These are phyloP conservation scores for Cyrtodaria siliqua DNA, from an alignment of 2,888 invertebrate species.

Conservation along the genomic window DNA sequence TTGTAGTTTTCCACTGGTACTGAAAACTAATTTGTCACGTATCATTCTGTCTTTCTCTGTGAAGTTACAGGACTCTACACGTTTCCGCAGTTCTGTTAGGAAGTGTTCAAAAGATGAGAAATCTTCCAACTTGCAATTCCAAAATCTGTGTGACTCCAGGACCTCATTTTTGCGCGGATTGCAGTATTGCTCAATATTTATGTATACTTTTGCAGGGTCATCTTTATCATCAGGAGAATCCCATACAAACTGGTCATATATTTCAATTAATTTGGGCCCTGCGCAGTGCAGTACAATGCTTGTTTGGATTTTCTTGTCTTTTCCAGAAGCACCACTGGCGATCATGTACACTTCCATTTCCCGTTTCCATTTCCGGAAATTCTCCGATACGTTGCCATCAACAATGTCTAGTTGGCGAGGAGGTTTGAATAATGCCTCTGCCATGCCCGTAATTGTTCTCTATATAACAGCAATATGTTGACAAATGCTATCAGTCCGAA, in stretches of 20 bases:
- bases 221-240: conserved; percentile 25
- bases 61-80: conserved; percentile 52
- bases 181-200: conserved; percentile 52
- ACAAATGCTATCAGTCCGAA: too few species aligned
- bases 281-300: conserved; percentile 38
- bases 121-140: conserved; percentile 28
- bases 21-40: conserved; percentile 61
- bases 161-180: conserved; percentile 56
- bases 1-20: conserved; percentile 43
- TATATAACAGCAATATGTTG: too few species aligned
- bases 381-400: conserved; percentile 29
- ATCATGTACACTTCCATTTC: conserved; percentile 27
- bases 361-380: conserved; percentile 25
- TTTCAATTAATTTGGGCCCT: conserved; percentile 33
- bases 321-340: conserved; percentile 25
- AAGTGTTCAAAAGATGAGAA: conserved; percentile 46
- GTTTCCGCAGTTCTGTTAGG: conserved; percentile 44
- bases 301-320: conserved; percentile 18
- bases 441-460: not conserved
- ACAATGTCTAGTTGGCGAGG: conserved; percentile 18
- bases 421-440: conserved; percentile 34
- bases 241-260: conserved; percentile 45
- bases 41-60: conserved; percentile 55
- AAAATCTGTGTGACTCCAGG: conserved; percentile 54
- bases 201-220: conserved; percentile 31